A percentile compares a stretch with the other conserved stretches of the same genome.
Evolutionary conservation across 2,113 vertebrate species (phyloP).

Genomic region (Neogale vison): DNA sequence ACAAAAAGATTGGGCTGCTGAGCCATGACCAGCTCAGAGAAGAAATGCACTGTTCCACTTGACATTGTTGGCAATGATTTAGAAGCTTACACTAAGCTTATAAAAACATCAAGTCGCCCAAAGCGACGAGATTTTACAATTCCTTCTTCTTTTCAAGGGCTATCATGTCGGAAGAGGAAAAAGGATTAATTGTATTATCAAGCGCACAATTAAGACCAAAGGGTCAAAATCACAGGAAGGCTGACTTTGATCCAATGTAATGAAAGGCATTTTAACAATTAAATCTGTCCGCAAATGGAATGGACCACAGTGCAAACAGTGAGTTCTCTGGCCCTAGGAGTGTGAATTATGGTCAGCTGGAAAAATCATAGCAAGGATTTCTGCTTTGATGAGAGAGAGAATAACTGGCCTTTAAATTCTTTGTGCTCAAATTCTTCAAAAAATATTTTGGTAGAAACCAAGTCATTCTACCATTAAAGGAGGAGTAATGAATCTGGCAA

Average conservation of each 20-base stretch:
- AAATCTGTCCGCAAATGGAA: slow-evolving; percentile 33
- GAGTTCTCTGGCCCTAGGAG: neutral
- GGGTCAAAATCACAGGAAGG: slow-evolving; percentile 45
- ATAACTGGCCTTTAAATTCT: neutral
- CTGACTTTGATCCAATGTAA: slow-evolving; percentile 26
- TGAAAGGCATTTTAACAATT: slow-evolving; percentile 21
- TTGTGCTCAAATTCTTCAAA: slow-evolving; percentile 29
- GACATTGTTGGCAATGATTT: neutral
- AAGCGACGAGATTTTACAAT: neutral
- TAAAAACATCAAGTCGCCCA: slow-evolving; percentile 37
- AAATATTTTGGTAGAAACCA: slow-evolving; percentile 32
- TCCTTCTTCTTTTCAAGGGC: slow-evolving; percentile 45
- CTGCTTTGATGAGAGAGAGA: neutral
- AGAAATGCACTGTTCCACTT: neutral
- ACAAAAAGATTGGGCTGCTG: neutral
- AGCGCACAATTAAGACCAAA: slow-evolving; percentile 45
- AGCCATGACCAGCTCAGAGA: neutral
- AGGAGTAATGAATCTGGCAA: slow-evolving; percentile 30
- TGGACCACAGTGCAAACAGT: neutral
- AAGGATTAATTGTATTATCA: slow-evolving; percentile 38
- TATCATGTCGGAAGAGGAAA: neutral
- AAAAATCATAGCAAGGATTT: slow-evolving; percentile 38
- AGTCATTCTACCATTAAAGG: slow-evolving; percentile 44
- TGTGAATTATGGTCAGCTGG: slow-evolving; percentile 22
- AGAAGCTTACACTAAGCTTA: neutral